These are phyloP conservation scores for Falco columbarius DNA, from an alignment of 2,797 vertebrate species.

Conservation along the genomic window DNA sequence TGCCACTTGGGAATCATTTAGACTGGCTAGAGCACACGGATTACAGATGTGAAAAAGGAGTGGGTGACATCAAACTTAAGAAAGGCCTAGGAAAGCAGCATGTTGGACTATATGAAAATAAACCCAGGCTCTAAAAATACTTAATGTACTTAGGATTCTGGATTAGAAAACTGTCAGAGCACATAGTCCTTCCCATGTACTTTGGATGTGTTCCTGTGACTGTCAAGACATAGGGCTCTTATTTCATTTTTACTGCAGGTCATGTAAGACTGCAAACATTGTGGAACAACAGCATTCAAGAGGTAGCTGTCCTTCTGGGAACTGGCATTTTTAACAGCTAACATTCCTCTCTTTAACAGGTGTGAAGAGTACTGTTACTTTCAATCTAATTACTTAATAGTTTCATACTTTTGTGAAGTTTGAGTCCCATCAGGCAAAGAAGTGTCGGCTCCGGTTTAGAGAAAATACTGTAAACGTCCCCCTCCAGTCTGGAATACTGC, in stretches of 20 bases:
- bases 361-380: background rate
- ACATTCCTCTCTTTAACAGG: background rate
- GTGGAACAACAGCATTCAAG: background rate
- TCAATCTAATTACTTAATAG: background rate
- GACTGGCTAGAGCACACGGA: background rate
- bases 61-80: rapidly evolving
- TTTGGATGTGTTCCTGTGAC: background rate
- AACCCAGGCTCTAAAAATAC: background rate
- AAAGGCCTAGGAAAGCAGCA: background rate
- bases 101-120: background rate
- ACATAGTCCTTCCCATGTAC: background rate
- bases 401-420: background rate
- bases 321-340: background rate
- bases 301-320: background rate
- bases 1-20: background rate
- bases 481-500: background rate
- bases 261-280: background rate
- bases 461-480: background rate
- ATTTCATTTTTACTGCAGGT: background rate
- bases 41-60: background rate
- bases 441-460: background rate
- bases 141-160: background rate
- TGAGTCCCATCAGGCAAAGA: background rate
- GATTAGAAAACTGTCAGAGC: background rate
- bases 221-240: background rate